Percentiles rank a stretch among this genome's conserved stretches.
These are phyloP conservation scores for Electrona antarctica DNA, from an alignment of 2,113 vertebrate species.

Conservation along the genomic window DNA sequence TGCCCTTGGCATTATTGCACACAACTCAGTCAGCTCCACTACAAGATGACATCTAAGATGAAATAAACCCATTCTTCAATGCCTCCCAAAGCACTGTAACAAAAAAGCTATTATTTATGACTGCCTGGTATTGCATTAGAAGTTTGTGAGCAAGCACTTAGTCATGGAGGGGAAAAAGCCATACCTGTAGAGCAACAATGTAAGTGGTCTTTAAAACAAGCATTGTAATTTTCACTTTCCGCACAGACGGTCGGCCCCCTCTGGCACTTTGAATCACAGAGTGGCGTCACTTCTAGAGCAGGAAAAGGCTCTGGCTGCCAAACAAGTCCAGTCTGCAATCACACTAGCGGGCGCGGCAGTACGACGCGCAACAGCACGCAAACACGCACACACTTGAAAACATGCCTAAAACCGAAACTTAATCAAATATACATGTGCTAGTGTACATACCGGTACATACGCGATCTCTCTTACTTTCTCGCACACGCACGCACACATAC, in stretches of 20 bases:
- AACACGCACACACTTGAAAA: neutral
- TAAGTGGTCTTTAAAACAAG: conserved; percentile 42
- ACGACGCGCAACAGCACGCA: neutral
- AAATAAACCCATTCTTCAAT: conserved; percentile 44
- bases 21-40: conserved; percentile 42
- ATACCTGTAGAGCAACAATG: conserved; percentile 59
- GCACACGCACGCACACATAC: conserved; percentile 23
- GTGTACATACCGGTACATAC: too few relatives aligned
- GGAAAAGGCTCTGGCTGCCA: conserved; percentile 21
- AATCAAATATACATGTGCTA: too few relatives aligned
- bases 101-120: conserved; percentile 14
- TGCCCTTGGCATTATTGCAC: conserved; percentile 34
- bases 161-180: conserved; percentile 52
- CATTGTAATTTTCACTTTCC: conserved; percentile 70
- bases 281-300: conserved; percentile 33
- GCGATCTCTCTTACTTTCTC: too few relatives aligned
- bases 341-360: conserved; percentile 1
- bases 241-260: conserved; percentile 30
- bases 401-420: too few relatives aligned
- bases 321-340: neutral
- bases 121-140: conserved; percentile 9
- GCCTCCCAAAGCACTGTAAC: conserved; percentile 34
- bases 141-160: conserved; percentile 51
- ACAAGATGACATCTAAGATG: conserved; percentile 48
- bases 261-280: conserved; percentile 56